Conservation (phyloP, 2,888 invertebrate genomes). For the Stenodema calcarata region DNA sequence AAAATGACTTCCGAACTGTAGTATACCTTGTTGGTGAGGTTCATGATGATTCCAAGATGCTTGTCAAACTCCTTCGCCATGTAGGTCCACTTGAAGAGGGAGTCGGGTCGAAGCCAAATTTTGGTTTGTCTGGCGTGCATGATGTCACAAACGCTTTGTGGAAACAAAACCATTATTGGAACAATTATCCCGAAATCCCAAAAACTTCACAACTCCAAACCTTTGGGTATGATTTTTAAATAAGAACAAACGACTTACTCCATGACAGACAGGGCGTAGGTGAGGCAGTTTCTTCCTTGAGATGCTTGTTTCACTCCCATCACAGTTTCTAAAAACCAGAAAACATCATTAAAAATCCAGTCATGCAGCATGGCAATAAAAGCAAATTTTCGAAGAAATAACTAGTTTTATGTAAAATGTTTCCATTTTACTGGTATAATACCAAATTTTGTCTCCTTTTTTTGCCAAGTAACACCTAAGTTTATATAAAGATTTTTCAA, state of each 20-base stretch:
- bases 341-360: background rate
- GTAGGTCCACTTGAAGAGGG: constrained; percentile 66
- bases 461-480: too few species aligned
- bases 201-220: too few species aligned
- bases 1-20: background rate
- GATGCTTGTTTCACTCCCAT: constrained; percentile 86
- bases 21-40: constrained; percentile 74
- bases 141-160: constrained; percentile 77
- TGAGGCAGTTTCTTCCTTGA: constrained; percentile 80
- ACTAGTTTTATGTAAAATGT: too few species aligned
- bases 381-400: too few species aligned
- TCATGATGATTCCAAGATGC: constrained; percentile 49
- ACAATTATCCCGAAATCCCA: background rate
- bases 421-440: too few species aligned
- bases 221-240: too few species aligned
- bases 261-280: constrained; percentile 88
- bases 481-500: too few species aligned
- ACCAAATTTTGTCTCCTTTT: too few species aligned
- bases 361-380: too few species aligned
- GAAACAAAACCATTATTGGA: background rate
- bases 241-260: constrained; percentile 64
- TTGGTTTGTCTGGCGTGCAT: constrained; percentile 82
- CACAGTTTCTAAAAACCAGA: constrained; percentile 73
- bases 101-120: constrained; percentile 78
- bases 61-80: constrained; percentile 49